Evolutionary conservation across 23 tunicate genomes (phyloP), one percentile per base, ranked within the genome.

Genomic region (Aplidium turbinatum): DNA sequence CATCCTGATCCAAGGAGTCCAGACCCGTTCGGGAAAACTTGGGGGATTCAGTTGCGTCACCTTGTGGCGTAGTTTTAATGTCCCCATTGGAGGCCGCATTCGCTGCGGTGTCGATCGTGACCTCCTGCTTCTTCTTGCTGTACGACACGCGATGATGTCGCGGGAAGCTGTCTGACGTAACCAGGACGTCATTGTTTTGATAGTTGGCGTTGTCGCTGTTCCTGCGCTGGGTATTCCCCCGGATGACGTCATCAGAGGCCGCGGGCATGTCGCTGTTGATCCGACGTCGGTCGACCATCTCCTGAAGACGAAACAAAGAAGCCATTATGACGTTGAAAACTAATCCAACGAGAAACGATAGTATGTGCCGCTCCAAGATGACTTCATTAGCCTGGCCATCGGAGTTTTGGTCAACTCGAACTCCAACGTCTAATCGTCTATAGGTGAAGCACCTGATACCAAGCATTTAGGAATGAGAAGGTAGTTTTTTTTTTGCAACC

Each of bases 271-370:
- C 97, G 58, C 78, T 91, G 83, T 91, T 84, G 75, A 74, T 72
- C 0, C 97, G 78, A 31, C 97, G 83, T 22, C 91, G 82, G 40
- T 52, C 60, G 22, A 84, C 67, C 91, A 88, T 88, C 76, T 88
- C 96, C 96, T 88, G 79, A 11, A 68, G 42, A 55, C 0, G 33
- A 53, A 53, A 53, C 22, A 27, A 19, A 42, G 9, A 9, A 9
- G 48, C 18, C n/a, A n/a, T n/a, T n/a, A n/a, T n/a, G n/a, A n/a
- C n/a, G n/a, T n/a, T n/a, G n/a, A n/a, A n/a, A n/a, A n/a, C n/a
- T n/a, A n/a, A n/a, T n/a, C n/a, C n/a, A n/a, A n/a, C n/a, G n/a
- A n/a, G n/a, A n/a, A n/a, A n/a, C n/a, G n/a, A n/a, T n/a, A n/a
- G n/a, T n/a, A n/a, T n/a, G n/a, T n/a, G n/a, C n/a, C n/a, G n/a